Base-by-base conservation (phyloP, 1,140 invertebrate genomes). In the Phenacoccus solenopsis region DNA sequence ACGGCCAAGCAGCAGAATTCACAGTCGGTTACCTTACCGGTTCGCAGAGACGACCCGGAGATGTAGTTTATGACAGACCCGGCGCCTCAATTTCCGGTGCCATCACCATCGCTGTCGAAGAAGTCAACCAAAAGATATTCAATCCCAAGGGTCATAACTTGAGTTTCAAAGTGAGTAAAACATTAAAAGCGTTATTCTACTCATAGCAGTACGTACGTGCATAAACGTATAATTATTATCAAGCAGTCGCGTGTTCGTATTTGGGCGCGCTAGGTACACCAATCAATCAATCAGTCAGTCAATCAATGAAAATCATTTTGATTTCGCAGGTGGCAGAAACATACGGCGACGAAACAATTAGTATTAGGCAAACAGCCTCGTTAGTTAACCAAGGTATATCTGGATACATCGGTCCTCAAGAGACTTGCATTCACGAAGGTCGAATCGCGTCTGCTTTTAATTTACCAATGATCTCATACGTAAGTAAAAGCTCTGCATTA, bases 361-460 rank as follows among this genome's bases (percentile, higher is more conserved):
- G 94, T 76, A 93, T 97, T 69, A 78, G 85, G 67, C 84, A 90
- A 80, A 94, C 93, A 10, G 94, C 93, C 1, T 81, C 87, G 16
- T 80, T 98, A 5, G 95, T 93, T 92, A 88, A 85, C 27, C 81
- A 84, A 72, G 93, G 94, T 74, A 85, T 97, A 38, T 90, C 90
- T 0, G 94, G 87, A 30, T 96, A 90, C 75, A 90, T 98, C 72
- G 96, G 96, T 0, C 95, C 95, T 0, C 94, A 98, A 78, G 94
- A 96, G 78, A 95, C 93, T 0, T 98, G 95, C 78, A 84, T 94
- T 0, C 92, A 96, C 77, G 96, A 98, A 78, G 95, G 91, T 0
- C 85, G 88, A 69, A 91, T 98, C 85, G 95, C 96, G 0, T 90
- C 94, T 0, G 88, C 93, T n/a, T 95, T 97, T 78, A 96, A 98